These are phyloP conservation scores for Alloscopus bannaensis DNA, from an alignment of 2,888 invertebrate genomes.

Conservation along the genomic window DNA sequence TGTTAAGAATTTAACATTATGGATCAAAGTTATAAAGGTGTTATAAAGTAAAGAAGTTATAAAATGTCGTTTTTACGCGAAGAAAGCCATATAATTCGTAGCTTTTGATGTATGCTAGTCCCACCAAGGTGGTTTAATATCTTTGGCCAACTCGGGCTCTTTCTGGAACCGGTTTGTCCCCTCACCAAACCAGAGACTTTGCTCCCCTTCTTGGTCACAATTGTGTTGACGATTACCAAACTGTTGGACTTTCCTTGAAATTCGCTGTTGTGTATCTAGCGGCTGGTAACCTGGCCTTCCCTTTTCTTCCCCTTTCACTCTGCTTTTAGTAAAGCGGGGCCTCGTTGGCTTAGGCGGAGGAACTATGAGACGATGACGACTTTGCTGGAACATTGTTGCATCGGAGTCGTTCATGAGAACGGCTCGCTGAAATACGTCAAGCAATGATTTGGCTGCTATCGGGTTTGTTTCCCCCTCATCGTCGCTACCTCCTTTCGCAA, in stretches of 20 bases:
- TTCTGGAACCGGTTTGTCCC: neutral
- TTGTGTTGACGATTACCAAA: neutral
- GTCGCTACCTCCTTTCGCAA: neutral
- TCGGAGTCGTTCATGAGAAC: constrained; percentile 29
- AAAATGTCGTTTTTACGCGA: too few relatives aligned
- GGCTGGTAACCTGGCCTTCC: neutral
- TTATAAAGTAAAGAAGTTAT: too few relatives aligned
- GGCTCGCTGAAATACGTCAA: constrained; percentile 22
- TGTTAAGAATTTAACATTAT: too few relatives aligned
- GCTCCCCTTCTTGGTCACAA: neutral
- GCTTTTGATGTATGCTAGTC: too few relatives aligned
- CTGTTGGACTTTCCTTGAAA: neutral
- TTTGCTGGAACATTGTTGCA: neutral
- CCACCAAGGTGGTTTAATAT: constrained; percentile 48
- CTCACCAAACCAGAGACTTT: neutral
- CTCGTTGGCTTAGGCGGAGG: neutral
- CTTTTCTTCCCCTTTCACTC: neutral
- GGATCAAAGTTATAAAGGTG: too few relatives aligned
- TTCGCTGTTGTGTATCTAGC: neutral
- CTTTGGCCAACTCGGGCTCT: constrained; percentile 8
- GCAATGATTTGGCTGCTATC: constrained; percentile 18
- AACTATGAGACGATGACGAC: neutral
- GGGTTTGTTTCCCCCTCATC: neutral
- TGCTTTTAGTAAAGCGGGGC: neutral
- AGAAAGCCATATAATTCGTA: too few relatives aligned